Evolutionary conservation across 2,797 vertebrate species (phyloP).

Genomic region (Carduelis carduelis): DNA sequence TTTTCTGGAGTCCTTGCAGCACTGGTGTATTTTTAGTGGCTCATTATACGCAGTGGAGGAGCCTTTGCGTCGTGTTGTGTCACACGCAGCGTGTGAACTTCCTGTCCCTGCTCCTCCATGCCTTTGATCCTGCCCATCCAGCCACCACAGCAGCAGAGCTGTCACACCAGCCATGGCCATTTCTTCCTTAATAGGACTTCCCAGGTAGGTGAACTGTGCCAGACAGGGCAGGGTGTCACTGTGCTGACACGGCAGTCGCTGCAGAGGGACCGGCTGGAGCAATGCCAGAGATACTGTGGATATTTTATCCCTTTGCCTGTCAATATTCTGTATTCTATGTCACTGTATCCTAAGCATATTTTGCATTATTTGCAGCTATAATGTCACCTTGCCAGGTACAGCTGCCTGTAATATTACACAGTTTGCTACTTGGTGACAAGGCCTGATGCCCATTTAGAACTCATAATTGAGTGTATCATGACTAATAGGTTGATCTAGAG

Average conservation of each 20-base stretch:
- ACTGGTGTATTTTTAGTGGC: constrained; percentile 19
- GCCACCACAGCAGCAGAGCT: not conserved
- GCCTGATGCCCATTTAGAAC: not conserved
- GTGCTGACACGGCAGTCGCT: accelerated
- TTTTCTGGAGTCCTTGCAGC: not conserved
- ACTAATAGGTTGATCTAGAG: not conserved
- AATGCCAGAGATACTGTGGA: not conserved
- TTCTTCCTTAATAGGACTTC: constrained; percentile 13
- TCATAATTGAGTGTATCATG: not conserved
- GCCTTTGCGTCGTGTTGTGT: not conserved
- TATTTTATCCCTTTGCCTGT: not conserved
- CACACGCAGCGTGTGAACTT: not conserved
- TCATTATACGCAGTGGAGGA: not conserved
- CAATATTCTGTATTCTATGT: not conserved
- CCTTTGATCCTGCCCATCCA: constrained; percentile 31
- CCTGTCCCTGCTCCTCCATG: not conserved
- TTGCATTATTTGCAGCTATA: not conserved
- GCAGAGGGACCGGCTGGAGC: not conserved
- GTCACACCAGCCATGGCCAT: not conserved
- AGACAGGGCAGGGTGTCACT: not conserved
- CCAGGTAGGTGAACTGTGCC: not conserved
- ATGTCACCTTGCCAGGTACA: not conserved
- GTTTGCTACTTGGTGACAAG: not conserved
- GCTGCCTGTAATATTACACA: not conserved
- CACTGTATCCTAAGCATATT: not conserved